Evolutionary conservation across 2,797 vertebrate species (phyloP).

Genomic region (Sebastes umbrosus): DNA sequence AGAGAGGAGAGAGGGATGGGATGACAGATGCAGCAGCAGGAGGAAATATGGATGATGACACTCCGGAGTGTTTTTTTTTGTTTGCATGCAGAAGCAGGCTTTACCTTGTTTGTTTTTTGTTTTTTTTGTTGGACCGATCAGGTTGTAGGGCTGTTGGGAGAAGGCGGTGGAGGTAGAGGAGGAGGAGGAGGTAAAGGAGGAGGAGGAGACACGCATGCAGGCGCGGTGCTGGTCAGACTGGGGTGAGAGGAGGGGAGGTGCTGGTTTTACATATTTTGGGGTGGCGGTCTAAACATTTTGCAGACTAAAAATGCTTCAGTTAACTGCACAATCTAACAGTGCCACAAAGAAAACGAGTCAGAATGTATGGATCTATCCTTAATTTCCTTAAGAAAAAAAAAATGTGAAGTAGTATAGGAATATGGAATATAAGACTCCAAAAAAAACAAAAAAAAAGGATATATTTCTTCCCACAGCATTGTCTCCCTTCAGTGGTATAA

Average conservation of each 20-base stretch:
- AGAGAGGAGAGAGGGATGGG: neutral
- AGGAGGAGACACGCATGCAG: slow-evolving; percentile 38
- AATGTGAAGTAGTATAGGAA: too few species aligned
- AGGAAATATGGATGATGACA: slow-evolving; percentile 22
- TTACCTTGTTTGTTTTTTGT: slow-evolving; percentile 55
- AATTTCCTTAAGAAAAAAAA: neutral
- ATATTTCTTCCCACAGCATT: too few species aligned
- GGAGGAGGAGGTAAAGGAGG: slow-evolving; percentile 2
- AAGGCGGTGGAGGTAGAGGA: neutral
- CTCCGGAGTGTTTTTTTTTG: neutral
- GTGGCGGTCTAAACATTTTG: neutral
- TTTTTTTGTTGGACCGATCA: slow-evolving; percentile 25
- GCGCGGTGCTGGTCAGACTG: slow-evolving; percentile 42
- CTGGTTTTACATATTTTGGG: neutral
- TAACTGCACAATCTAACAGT: neutral
- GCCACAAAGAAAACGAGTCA: neutral
- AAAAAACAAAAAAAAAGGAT: neutral
- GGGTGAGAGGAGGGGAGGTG: slow-evolving; percentile 39
- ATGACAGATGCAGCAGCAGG: slow-evolving; percentile 32
- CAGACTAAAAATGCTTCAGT: neutral
- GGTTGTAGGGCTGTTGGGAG: slow-evolving; percentile 36
- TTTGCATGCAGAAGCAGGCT: slow-evolving; percentile 54
- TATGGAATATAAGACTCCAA: neutral
- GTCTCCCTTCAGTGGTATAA: neutral
- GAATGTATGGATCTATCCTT: neutral